Base-by-base conservation (phyloP, 2,888 invertebrate genomes). In the Abrostola triplasia region DNA sequence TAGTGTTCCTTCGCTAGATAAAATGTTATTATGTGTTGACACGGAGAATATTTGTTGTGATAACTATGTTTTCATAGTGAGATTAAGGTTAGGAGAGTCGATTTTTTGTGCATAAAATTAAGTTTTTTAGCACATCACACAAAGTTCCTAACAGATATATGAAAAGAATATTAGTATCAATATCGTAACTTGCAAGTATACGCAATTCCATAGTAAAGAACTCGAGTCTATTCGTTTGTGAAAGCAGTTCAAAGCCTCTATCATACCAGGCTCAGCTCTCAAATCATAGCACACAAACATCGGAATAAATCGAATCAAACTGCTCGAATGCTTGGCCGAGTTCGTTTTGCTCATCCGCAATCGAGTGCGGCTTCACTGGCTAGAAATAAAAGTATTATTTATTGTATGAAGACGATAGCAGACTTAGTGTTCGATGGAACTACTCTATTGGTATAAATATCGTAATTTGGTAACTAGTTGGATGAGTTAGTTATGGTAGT, bases 221-320 rank as follows among this genome's bases (percentile, higher is more conserved):
- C 44, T 47, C 5, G 5, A 10, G 6, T 49, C 49, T 11, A 49
- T 36, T 10, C 36, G 1, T 49, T 49, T 35, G 6, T 41, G 24
- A 41, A 24, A 36, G n/a, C 49, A 10, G 10, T 11, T 7, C 7
- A 42, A 13, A 12, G 0, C n/a, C 7, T 8, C 10, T n/a, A 36
- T 55, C 6, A 57, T 42, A 67, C 50, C 42, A 67, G 5, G 48
- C 62, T 42, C 8, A 58, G 24, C 48, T 58, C 49, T 47, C 36
- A 12, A 73, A 11, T 44, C 49, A 36, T 47, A 59, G 56, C 64
- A 41, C 13, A 44, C 42, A 55, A 65, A 56, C 37, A 76, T 56
- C 54, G 36, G 11, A 59, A 52, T 47, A 59, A 76, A 75, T 72
- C 58, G 65, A 75, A 75, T 72, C 36, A 64, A 44, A 75, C 52